Evolutionary conservation across 2,888 invertebrate species (phyloP), one percentile per base, ranked within the genome.

Genomic region (Erebia aethiops): DNA sequence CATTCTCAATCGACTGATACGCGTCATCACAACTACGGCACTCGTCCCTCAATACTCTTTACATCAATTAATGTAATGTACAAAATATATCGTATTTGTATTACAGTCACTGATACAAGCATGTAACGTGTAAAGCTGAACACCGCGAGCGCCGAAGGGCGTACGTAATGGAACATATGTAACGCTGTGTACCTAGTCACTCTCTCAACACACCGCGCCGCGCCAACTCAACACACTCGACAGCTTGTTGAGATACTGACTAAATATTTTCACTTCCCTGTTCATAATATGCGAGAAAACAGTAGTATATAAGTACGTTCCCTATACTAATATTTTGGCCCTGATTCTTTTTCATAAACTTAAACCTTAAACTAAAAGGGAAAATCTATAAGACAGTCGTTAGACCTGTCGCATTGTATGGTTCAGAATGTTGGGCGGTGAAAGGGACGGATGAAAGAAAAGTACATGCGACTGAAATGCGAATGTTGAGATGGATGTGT

Each of bases 111-210:
- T 26, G 1, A 26, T 57, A 46, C 49, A n/a, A 35, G 49, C 69
- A 71, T 70, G 67, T 70, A 73, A 71, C 72, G 74, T 75, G 72
- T 74, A 74, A 74, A 64, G 46, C 68, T 63, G 70, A 71, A 68
- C 71, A 74, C 69, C 71, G 75, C 71, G 69, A 71, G 74, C 74
- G 75, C 75, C 71, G 65, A 67, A 74, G 76, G 74, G 75, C 77
- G 78, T 75, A 56, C 56, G 43, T 73, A 75, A 75, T 71, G 74
- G 74, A 74, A 82, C 82, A 80, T 76, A 78, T 81, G 85, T 85
- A 80, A 69, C 77, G 77, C 72, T 77, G 72, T 78, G 81, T 35
- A 35, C 35, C 35, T 81, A 77, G 77, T 75, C 79, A 70, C 78
- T 74, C 77, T 76, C 69, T 75, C 74, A 21, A 65, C 62, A 46